Percentiles rank a stretch among this genome's conserved stretches.
Conservation (phyloP, 2,888 invertebrate species). For the Lamellibrachia satsuma region DNA sequence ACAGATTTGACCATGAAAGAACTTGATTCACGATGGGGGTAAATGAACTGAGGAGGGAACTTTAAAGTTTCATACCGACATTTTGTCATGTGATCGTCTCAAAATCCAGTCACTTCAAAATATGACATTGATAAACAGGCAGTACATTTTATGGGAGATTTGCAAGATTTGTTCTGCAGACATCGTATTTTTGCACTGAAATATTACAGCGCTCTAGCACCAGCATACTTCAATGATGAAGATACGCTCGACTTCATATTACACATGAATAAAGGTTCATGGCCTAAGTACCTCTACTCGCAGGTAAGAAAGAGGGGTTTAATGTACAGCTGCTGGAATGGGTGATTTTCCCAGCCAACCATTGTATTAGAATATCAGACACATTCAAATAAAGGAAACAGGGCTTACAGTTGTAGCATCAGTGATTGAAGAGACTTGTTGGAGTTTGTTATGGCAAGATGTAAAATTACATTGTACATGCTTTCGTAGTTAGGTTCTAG, state of each 20-base stretch:
- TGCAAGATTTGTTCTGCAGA: background rate
- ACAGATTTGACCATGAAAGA: too few species aligned
- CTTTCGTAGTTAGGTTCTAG: too few species aligned
- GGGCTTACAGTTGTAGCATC: too few species aligned
- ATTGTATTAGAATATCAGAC: too few species aligned
- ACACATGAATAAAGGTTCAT: conserved; percentile 53
- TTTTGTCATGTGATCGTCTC: background rate
- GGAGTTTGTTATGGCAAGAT: too few species aligned
- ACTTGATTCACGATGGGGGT: too few species aligned
- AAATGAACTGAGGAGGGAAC: background rate
- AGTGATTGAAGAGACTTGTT: too few species aligned
- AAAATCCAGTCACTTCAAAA: background rate
- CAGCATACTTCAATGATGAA: conserved; percentile 61
- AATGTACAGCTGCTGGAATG: background rate
- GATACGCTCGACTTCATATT: conserved; percentile 57
- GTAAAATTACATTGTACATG: too few species aligned
- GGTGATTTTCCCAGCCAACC: background rate
- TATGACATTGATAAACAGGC: background rate
- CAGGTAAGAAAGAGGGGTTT: conserved; percentile 43
- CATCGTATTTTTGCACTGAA: background rate
- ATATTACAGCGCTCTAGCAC: conserved; percentile 48
- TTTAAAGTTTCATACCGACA: background rate
- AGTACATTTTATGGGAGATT: background rate
- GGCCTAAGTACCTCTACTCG: conserved; percentile 53
- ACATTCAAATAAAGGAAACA: too few species aligned